Evolutionary conservation across 2,113 vertebrate species (phyloP).

Genomic region (Lota lota): DNA sequence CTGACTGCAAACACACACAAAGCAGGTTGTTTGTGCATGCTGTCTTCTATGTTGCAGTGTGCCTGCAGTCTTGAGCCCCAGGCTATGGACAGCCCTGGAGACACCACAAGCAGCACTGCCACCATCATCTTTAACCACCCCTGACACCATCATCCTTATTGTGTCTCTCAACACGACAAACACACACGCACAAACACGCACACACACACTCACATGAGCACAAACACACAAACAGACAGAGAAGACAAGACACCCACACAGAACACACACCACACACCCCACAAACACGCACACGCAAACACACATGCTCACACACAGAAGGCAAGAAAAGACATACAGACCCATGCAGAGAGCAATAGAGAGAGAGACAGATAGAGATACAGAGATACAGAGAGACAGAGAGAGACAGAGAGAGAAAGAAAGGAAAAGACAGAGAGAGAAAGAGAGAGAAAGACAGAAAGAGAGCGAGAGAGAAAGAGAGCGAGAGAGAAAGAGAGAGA

Average conservation of each 20-base stretch:
- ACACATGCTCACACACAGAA: background rate
- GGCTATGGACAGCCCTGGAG: constrained; percentile 58
- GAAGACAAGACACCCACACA: background rate
- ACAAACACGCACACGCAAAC: constrained; percentile 9
- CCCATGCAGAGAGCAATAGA: background rate
- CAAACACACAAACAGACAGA: constrained; percentile 23
- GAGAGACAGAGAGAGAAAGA: too few species aligned
- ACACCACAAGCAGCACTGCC: constrained; percentile 59
- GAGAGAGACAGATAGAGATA: too few species aligned
- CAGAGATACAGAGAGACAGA: too few species aligned
- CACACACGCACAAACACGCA: constrained; percentile 24
- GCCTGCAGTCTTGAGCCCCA: constrained; percentile 53
- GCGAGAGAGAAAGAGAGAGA: too few species aligned
- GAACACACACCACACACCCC: constrained; percentile 23
- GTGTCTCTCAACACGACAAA: constrained; percentile 64
- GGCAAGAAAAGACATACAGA: background rate
- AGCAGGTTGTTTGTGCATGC: too few species aligned
- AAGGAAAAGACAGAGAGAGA: too few species aligned
- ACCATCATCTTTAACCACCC: constrained; percentile 73
- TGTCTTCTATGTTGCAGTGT: constrained; percentile 61
- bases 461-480: too few species aligned
- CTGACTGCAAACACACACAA: too few species aligned
- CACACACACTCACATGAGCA: constrained; percentile 6
- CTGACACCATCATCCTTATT: constrained; percentile 70
- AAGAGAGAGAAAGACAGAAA: too few species aligned